Evolutionary conservation across 30 jellyfish, hydroid and myxozoan species (phyloP), one percentile per base, ranked within the genome.

Genomic region (Aurelia coerulea): DNA sequence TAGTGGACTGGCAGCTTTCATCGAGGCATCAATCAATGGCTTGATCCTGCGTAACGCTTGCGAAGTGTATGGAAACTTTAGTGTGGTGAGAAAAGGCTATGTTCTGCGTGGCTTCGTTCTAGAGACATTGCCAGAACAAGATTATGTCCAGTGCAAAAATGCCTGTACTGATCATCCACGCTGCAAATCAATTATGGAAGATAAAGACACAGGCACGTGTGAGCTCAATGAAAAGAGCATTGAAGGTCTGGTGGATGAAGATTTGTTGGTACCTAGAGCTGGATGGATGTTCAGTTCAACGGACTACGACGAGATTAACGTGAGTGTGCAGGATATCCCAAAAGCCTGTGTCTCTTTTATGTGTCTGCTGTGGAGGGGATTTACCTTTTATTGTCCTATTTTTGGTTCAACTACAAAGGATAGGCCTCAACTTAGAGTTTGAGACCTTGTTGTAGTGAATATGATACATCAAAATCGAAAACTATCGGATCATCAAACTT

Each of bases 31-130:
- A 14, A 42, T 71, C 7, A 10, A 17, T 32, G 86, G 73, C 34
- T 56, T 75, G 56, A 75, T 75, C 63, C 71, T 75, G 33, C 86
- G 86, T 54, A 75, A 75, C 35, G 76, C 65, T 42, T 75, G 86
- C 39, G 74, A 75, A 54, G 58, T 7, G 65, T 42, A 67, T 35
- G 86, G 74, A 18, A 67, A 52, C 14, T 75, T 75, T 53, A 51
- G 74, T 32, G 76, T 75, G 60, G 74, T 34, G 17, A 52, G 19
- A 33, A 35, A 56, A 29, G 69, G 58, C 11, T 53, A 51, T 15
- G 41, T 75, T 16, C 74, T 75, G 37, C 31, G 31, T 2, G 58
- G 60, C 19, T 17, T 71, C 29, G 32, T 54, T n/a, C 19, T 75
- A 12, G 42, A 42, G 18, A 75, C 52, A 33, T 9, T 75, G 59